These are phyloP conservation scores for Fissipunctia ypsillon DNA, from an alignment of 2,888 invertebrate species.

Conservation along the genomic window DNA sequence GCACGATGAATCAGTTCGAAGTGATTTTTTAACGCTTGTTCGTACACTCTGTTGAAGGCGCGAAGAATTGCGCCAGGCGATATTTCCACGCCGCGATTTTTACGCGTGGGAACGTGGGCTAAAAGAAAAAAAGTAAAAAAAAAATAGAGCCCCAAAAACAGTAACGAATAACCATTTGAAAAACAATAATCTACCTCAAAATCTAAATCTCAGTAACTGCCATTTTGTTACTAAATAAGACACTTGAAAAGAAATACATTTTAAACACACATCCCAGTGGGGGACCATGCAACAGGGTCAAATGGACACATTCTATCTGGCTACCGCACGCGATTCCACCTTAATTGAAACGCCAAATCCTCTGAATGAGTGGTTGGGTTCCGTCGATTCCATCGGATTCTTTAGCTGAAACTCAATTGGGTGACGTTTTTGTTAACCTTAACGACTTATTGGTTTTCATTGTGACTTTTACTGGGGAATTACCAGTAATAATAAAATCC, in stretches of 20 bases:
- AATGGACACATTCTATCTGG: slow-evolving; percentile 44
- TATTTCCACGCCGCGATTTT: too few species aligned
- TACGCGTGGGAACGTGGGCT: too few species aligned
- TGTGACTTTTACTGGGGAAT: background rate
- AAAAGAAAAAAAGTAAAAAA: too few species aligned
- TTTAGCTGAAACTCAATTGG: slow-evolving; percentile 40
- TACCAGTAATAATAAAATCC: background rate
- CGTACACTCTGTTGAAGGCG: too few species aligned
- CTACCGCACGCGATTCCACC: slow-evolving; percentile 56
- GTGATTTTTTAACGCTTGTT: too few species aligned
- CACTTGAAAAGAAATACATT: background rate
- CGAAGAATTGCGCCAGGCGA: too few species aligned
- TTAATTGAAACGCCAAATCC: slow-evolving; percentile 77
- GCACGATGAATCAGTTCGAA: too few species aligned
- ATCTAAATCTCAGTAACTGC: too few species aligned
- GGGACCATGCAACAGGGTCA: background rate
- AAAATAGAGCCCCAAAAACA: too few species aligned
- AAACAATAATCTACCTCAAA: too few species aligned
- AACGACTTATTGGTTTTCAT: slow-evolving; percentile 38
- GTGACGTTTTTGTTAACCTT: slow-evolving; percentile 14
- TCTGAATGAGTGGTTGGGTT: slow-evolving; percentile 51
- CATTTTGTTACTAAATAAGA: too few species aligned
- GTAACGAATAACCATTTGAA: too few species aligned
- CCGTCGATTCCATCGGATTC: slow-evolving; percentile 36
- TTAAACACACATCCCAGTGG: background rate